phyloP scores from a whole-genome alignment of 2,113 vertebrate species.

The Pedetes capensis region DNA sequence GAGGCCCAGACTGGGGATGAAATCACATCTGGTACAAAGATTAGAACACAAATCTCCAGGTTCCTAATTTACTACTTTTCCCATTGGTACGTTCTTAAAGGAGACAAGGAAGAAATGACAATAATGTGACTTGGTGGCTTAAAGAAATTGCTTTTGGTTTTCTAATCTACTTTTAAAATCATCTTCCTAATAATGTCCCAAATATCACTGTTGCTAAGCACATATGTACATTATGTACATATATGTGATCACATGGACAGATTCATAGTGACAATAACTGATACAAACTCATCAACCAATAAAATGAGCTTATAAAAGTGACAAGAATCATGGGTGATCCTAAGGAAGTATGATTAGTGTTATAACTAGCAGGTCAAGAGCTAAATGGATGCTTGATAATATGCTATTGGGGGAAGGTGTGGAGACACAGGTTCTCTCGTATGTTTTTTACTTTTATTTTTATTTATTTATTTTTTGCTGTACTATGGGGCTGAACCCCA shows the following conservation, averaged over 20 bases:
- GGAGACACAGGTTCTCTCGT: neutral
- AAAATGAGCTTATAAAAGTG: neutral
- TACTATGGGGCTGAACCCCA: too few species aligned
- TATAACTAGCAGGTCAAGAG: neutral
- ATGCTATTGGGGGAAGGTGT: neutral
- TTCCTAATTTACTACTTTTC: neutral
- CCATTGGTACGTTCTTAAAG: neutral
- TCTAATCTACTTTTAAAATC: neutral
- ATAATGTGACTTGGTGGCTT: neutral
- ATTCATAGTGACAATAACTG: neutral
- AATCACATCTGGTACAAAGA: neutral
- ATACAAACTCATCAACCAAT: neutral
- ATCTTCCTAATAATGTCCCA: neutral
- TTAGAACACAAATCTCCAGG: neutral
- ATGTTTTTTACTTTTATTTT: neutral
- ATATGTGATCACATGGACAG: neutral
- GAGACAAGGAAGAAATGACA: neutral
- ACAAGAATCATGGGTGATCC: neutral
- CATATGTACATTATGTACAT: neutral
- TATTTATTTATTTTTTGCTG: too few species aligned
- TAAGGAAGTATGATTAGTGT: neutral
- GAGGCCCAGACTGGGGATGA: neutral
- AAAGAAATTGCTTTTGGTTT: conserved; percentile 20
- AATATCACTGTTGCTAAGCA: neutral
- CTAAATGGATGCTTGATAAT: neutral